A percentile compares a stretch with the other conserved stretches of the same genome.
phyloP scores from a whole-genome alignment of 1,140 invertebrate genomes.

The Microvelia longipes region DNA sequence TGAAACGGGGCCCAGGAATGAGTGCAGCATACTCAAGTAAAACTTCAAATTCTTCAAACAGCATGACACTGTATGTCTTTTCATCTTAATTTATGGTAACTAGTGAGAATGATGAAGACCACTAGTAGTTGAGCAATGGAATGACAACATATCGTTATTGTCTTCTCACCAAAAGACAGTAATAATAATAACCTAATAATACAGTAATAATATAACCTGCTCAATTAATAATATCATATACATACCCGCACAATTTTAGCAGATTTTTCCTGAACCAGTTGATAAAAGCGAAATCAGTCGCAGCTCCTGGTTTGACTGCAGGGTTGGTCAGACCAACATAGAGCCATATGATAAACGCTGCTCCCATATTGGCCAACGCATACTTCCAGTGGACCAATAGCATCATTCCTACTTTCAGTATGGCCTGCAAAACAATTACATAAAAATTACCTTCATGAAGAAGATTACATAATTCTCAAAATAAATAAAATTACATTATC shows the following conservation, averaged over 20 bases:
- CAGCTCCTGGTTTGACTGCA: conserved; percentile 77
- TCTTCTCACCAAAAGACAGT: too few relatives aligned
- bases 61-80: too few relatives aligned
- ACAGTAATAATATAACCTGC: too few relatives aligned
- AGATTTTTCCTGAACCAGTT: conserved; percentile 57
- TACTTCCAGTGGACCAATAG: conserved; percentile 85
- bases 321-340: conserved; percentile 89
- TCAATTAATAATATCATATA: too few relatives aligned
- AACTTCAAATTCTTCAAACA: too few relatives aligned
- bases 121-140: too few relatives aligned
- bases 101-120: too few relatives aligned
- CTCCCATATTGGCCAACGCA: conserved; percentile 61
- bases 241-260: conserved; percentile 28
- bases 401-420: conserved; percentile 80
- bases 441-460: background rate
- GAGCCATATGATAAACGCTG: conserved; percentile 72
- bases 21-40: too few relatives aligned
- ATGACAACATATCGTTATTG: too few relatives aligned
- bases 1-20: too few relatives aligned
- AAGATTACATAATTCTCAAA: conserved; percentile 16
- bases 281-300: conserved; percentile 74
- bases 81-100: too few relatives aligned
- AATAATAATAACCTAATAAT: too few relatives aligned
- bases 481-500: background rate
- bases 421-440: conserved; percentile 40